Conservation (phyloP, 1,140 invertebrate species). For the Drosophila rufa region DNA sequence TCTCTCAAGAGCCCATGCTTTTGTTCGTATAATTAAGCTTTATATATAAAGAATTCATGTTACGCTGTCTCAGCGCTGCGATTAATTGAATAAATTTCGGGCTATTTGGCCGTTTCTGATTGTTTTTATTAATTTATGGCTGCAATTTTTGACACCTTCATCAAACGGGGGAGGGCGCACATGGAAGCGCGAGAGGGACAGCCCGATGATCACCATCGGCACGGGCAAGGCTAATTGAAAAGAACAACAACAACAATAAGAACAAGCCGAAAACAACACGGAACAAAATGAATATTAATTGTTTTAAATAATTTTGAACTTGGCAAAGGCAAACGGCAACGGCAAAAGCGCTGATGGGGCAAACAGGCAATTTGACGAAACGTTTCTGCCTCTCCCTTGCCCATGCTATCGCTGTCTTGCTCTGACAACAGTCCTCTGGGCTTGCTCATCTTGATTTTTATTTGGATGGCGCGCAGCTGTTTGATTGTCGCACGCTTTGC, state of each 20-base stretch:
- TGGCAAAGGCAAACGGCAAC: constrained; percentile 58
- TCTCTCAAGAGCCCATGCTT: background rate
- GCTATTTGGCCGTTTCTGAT: constrained; percentile 48
- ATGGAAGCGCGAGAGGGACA: background rate
- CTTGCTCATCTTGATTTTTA: constrained; percentile 34
- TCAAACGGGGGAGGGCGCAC: constrained; percentile 14
- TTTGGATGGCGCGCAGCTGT: constrained; percentile 61
- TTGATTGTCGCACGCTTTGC: constrained; percentile 61
- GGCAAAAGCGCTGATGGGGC: constrained; percentile 37
- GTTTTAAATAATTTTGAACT: constrained; percentile 84
- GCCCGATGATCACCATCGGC: constrained; percentile 29
- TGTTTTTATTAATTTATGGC: constrained; percentile 77
- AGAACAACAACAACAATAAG: constrained; percentile 25
- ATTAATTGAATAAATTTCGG: constrained; percentile 56
- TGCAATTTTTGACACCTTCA: constrained; percentile 75
- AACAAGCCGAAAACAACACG: constrained; percentile 51
- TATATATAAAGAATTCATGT: constrained; percentile 20
- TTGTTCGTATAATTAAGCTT: constrained; percentile 9
- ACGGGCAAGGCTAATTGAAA: constrained; percentile 62
- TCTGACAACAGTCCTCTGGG: background rate
- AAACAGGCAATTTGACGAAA: constrained; percentile 46
- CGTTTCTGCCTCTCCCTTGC: constrained; percentile 20
- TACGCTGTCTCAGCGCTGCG: constrained; percentile 7
- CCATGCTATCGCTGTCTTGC: background rate
- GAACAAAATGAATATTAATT: constrained; percentile 82